Evolutionary conservation across 2,113 vertebrate species (phyloP), one percentile per base, ranked within the genome.

Genomic region (Catharus minimus): DNA sequence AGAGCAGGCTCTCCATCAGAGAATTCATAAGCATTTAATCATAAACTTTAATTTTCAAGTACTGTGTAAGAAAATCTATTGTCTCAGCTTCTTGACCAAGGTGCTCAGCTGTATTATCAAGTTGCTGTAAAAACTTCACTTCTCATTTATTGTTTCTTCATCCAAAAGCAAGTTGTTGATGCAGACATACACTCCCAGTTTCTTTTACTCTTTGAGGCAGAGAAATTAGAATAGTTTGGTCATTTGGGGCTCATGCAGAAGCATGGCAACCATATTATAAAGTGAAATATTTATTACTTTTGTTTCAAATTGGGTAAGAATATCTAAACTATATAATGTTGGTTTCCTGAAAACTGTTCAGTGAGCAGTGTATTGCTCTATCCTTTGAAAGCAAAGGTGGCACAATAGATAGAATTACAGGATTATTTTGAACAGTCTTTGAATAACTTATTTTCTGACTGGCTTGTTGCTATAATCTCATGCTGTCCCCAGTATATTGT

Each of bases 361-460:
- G 36, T 52, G 53, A 74, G 18, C 11, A 88, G 27, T 33, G 13
- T 58, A 41, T 67, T 74, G 30, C 10, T 80, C 13, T 81, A 27
- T 49, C 19, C 60, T 71, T 77, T 86, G 64, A 60, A 89, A 83
- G 19, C 27, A 80, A 66, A 88, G 68, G 79, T 77, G 61, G 9
- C n/a, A 80, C 41, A 74, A 32, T 8, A 89, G 60, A 49, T 82
- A 77, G 76, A 91, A 78, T 77, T 77, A 92, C 36, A 66, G 16
- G 86, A 85, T 92, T 91, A 71, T 92, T 92, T 86, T 90, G 60
- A 88, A 38, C 60, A 64, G 76, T 49, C 43, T 92, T 89, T 86
- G 75, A 89, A 94, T 83, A 92, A 83, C 71, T 77, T 86, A 36
- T 7, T 74, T 95, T 95, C 81, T 86, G 47, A 67, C 68, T 82